Base-by-base conservation (phyloP, 2,113 vertebrate species). In the Oreochromis tanganicae region DNA sequence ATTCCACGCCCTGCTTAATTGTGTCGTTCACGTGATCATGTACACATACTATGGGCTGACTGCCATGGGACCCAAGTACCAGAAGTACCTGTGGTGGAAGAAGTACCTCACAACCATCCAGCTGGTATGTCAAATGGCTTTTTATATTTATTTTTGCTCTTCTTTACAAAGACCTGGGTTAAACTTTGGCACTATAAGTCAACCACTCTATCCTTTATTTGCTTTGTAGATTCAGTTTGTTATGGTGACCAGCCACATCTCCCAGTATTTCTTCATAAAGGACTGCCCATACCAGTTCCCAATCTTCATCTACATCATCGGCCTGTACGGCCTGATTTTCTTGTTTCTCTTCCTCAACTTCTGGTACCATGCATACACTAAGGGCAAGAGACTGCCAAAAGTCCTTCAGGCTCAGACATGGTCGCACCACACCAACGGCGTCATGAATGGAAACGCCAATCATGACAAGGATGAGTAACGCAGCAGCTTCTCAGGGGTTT, bases 1-100 rank as follows among this genome's bases (percentile, higher is more conserved):
- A 3, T 99, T 99, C 95, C 99, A 99, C n/a, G 98, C 97, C 43
- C n/a, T 99, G 85, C 89, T 99, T 11, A 99, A 99, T 91, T 96
- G 96, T 80, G 91, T 98, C 2, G 98, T 99, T 21, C 99, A 99
- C 84, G 96, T 99, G 5, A 88, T 99, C 90, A 99, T 99, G 99
- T 99, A 99, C 85, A 94, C 96, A 0, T 99, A 99, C 83, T 99
- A 99, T 1, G 98, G 98, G 27, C 91, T 99, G 24, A 97, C 97
- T 88, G 97, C 98, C 4, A 4, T 99, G 97, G 98, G 99, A 61
- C 98, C 98, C 68, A 94, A 94, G 21, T 99, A 97, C 93, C 96
- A 98, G 91, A 98, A 98, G 91, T 99, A 97, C 84, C 91, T 99
- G 79, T 99, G 98, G 99, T 99, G 99, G 99, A 99, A 99, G 95